Evolutionary conservation across 2,113 vertebrate species (phyloP), one percentile per base, ranked within the genome.

Genomic region (Kryptolebias marmoratus): DNA sequence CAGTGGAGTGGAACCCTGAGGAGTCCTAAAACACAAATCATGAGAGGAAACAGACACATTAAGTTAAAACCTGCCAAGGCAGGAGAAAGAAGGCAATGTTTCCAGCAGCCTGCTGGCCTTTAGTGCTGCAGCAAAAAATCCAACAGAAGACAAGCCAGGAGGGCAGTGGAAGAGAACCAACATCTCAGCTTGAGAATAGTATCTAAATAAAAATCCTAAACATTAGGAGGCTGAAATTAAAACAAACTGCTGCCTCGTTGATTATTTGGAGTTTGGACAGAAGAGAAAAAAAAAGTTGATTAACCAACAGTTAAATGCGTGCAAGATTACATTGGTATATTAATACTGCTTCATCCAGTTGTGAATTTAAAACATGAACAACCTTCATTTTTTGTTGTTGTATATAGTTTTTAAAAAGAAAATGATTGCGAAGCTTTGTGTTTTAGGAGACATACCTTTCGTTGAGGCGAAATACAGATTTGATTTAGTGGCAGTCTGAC

Each of bases 1-100:
- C 55, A 31, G 71, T 71, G 31, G 8, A 57, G 49, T 2, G 54
- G 60, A 39, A 79, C 79, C 71, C 83, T 36, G 5, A 66, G 77
- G 71, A 65, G 68, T 78, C 77, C 74, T 84, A 77, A 78, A 87
- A 73, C 31, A 70, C 60, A 73, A 61, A 83, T 32, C 79, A 75
- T 67, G 68, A 70, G 73, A 80, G 71, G 83, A 83, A 89, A 84
- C 84, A 76, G 80, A 71, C 76, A 52, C 72, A 77, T 81, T 63
- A 55, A 67, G 59, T 67, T 65, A 48, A 82, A 75, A 48, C 49
- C 63, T 44, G 68, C 31, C 64, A 45, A 69, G n/a, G 42, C 22
- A 67, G 28, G 72, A 81, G 81, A 81, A 79, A 78, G 64, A 54
- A 80, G 54, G 58, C 65, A 84, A 66, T 69, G 73, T 82, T 65